A percentile compares a stretch with the other conserved stretches of the same genome.
Conservation (phyloP, 2,113 vertebrate genomes). For the Gymnorhina tibicen region DNA sequence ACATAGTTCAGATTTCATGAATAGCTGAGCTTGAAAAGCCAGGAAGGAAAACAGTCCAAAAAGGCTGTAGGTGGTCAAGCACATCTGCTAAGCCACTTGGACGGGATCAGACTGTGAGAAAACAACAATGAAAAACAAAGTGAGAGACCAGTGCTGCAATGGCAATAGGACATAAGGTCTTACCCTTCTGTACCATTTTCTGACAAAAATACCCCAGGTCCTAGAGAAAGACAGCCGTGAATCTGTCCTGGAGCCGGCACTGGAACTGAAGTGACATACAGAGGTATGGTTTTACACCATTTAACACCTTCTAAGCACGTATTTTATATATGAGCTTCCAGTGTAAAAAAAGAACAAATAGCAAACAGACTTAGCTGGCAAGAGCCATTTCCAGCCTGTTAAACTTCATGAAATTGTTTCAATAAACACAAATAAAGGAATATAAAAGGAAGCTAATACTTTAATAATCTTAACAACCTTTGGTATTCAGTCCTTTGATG, state of each 20-base stretch:
- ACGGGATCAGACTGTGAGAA: background rate
- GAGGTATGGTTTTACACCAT: background rate
- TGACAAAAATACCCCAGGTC: background rate
- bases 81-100: constrained; percentile 46
- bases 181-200: background rate
- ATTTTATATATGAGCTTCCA: background rate
- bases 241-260: background rate
- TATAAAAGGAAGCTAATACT: background rate
- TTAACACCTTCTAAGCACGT: background rate
- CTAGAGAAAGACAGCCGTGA: background rate
- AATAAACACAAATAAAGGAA: background rate
- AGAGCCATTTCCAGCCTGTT: background rate
- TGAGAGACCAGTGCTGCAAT: background rate
- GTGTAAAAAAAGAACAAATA: background rate
- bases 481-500: background rate
- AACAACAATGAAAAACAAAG: background rate
- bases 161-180: background rate
- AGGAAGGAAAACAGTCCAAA: constrained; percentile 29
- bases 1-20: constrained; percentile 42
- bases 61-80: constrained; percentile 52
- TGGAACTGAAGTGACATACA: background rate
- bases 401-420: background rate
- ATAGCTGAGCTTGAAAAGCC: constrained; percentile 34
- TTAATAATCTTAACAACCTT: background rate
- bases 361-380: background rate